A percentile compares a stretch with the other conserved stretches of the same genome.
phyloP scores from a whole-genome alignment of 2,888 invertebrate species.

The Lumbricus terrestris region DNA sequence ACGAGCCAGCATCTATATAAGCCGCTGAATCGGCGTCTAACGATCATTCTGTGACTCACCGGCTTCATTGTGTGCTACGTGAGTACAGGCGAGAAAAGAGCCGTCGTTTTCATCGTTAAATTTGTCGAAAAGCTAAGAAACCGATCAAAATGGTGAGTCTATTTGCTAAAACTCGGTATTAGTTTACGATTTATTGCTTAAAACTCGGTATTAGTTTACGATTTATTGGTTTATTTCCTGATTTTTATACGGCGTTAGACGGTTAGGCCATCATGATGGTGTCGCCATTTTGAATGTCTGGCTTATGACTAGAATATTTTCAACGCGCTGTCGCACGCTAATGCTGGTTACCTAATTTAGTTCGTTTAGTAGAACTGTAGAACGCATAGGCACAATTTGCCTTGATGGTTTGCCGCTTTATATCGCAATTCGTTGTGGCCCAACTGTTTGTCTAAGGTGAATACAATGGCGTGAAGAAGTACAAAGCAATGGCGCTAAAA shows the following conservation, averaged over 20 bases:
- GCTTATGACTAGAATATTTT: not conserved
- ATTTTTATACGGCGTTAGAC: not conserved
- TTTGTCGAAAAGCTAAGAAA: conserved; percentile 5
- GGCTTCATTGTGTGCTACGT: not conserved
- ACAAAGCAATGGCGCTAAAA: too few relatives aligned
- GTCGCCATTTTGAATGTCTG: not conserved
- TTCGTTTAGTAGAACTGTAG: not conserved
- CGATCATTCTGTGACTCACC: not conserved
- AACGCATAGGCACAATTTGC: too few relatives aligned
- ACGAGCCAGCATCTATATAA: not conserved
- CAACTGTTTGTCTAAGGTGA: too few relatives aligned
- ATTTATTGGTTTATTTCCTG: not conserved
- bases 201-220: not conserved
- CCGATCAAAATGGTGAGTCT: conserved; percentile 22
- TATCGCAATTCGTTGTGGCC: not conserved
- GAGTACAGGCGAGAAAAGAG: not conserved
- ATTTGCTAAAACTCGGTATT: not conserved
- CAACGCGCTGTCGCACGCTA: too few relatives aligned
- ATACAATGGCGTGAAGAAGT: too few relatives aligned
- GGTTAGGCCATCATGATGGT: not conserved
- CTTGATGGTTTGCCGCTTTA: not conserved
- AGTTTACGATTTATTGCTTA: not conserved
- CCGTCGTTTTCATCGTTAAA: not conserved
- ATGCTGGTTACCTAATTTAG: too few relatives aligned
- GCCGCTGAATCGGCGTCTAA: not conserved